Evolutionary conservation across 2,113 vertebrate species (phyloP).

Genomic region (Bombycilla garrulus): DNA sequence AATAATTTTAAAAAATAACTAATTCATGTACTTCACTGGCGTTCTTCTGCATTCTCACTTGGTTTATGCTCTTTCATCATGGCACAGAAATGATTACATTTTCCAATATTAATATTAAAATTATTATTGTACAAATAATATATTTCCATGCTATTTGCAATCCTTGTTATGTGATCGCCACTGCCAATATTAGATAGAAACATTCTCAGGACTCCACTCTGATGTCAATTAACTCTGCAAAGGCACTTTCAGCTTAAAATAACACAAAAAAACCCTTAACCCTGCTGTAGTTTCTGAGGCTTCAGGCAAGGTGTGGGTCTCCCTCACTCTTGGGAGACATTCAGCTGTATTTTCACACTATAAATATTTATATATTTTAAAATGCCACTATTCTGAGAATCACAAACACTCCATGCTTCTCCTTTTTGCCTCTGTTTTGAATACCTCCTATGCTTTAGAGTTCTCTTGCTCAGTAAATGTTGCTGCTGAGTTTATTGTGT

Average conservation of each 20-base stretch:
- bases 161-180: background rate
- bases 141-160: background rate
- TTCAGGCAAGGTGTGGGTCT: background rate
- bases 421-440: background rate
- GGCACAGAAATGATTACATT: background rate
- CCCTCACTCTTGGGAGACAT: background rate
- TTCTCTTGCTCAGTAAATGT: background rate
- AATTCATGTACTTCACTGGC: fast-evolving
- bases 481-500: background rate
- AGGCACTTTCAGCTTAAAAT: background rate
- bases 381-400: background rate
- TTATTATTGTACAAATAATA: background rate
- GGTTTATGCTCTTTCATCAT: background rate
- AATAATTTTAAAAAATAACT: fast-evolving
- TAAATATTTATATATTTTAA: background rate
- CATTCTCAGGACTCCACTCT: background rate
- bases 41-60: background rate
- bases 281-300: fast-evolving
- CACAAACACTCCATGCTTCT: background rate
- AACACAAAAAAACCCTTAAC: background rate
- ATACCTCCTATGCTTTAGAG: background rate
- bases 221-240: background rate
- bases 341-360: background rate
- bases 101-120: background rate
- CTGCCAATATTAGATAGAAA: background rate